These are phyloP conservation scores for Volucella inanis DNA, from an alignment of 2,888 invertebrate genomes.

Conservation along the genomic window DNA sequence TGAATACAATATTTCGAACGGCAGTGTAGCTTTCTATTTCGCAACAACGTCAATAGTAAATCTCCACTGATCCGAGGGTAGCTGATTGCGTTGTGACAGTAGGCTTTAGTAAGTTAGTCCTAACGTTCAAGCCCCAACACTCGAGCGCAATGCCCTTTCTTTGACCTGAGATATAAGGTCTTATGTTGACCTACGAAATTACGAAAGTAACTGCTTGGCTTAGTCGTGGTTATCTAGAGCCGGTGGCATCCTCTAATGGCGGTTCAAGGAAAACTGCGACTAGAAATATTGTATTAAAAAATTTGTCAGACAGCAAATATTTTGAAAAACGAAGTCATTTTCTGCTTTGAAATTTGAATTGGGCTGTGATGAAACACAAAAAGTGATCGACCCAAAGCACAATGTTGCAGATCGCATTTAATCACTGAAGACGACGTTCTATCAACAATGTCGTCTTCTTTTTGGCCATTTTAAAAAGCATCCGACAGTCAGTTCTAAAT, in stretches of 20 bases:
- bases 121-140: no score
- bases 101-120: no score
- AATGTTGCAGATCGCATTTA: slow-evolving; percentile 77
- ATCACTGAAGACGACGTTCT: slow-evolving; percentile 76
- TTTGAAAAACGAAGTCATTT: slow-evolving; percentile 78
- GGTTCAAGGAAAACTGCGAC: no score
- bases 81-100: no score
- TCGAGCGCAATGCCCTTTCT: no score
- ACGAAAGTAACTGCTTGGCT: slow-evolving; percentile 75
- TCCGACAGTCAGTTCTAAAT: slow-evolving; percentile 76
- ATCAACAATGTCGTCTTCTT: slow-evolving; percentile 78
- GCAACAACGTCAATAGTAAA: no score
- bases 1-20: no score
- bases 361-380: slow-evolving; percentile 56
- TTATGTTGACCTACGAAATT: no score
- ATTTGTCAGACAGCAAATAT: slow-evolving; percentile 75
- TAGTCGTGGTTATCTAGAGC: slow-evolving; percentile 74
- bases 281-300: slow-evolving; percentile 76
- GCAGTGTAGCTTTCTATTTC: no score
- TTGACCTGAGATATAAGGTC: no score
- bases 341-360: slow-evolving; percentile 77
- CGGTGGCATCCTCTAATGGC: no score
- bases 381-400: slow-evolving; percentile 77
- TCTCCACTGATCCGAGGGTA: no score
- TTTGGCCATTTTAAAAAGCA: slow-evolving; percentile 78